A percentile compares a stretch with the other conserved stretches of the same genome.
These are phyloP conservation scores for Oxycera nigricornis DNA, from an alignment of 2,888 invertebrate genomes.

Conservation along the genomic window DNA sequence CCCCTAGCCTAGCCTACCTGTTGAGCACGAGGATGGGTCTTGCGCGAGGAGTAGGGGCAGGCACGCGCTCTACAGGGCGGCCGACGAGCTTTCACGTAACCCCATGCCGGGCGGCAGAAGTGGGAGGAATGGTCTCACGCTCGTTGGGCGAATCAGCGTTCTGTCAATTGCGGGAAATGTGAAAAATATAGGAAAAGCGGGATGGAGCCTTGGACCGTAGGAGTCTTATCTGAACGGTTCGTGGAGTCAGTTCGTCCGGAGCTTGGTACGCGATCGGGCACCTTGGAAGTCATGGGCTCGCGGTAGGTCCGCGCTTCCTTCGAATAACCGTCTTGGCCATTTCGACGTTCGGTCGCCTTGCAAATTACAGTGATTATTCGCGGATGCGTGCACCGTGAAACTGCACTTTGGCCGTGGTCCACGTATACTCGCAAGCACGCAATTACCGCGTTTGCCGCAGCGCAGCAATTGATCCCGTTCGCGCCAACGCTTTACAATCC, in stretches of 20 bases:
- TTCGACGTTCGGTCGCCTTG: not conserved
- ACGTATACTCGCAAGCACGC: not conserved
- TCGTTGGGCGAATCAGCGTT: slow-evolving; percentile 34
- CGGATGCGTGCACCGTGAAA: slow-evolving; percentile 6
- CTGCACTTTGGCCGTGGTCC: not conserved
- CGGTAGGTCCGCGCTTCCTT: not conserved
- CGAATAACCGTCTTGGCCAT: not conserved
- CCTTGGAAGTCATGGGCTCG: not conserved
- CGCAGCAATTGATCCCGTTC: not conserved
- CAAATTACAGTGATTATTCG: not conserved
- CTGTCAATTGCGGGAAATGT: slow-evolving; percentile 18
- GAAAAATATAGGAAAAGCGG: no score
- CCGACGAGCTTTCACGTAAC: slow-evolving; percentile 4
- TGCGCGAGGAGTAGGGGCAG: not conserved
- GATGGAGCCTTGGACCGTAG: slow-evolving; percentile 15
- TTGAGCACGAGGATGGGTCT: not conserved
- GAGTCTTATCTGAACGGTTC: not conserved
- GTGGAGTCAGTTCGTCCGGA: slow-evolving; percentile 10
- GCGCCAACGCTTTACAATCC: slow-evolving; percentile 20
- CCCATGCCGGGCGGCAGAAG: slow-evolving; percentile 8
- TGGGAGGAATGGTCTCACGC: slow-evolving; percentile 22
- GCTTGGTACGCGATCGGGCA: slow-evolving; percentile 15
- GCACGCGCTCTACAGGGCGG: not conserved
- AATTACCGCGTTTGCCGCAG: not conserved
- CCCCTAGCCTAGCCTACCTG: slow-evolving; percentile 22